Percentiles rank a stretch among this genome's conserved stretches.
phyloP scores from a whole-genome alignment of 1,140 invertebrate species.

The Homarus americanus region DNA sequence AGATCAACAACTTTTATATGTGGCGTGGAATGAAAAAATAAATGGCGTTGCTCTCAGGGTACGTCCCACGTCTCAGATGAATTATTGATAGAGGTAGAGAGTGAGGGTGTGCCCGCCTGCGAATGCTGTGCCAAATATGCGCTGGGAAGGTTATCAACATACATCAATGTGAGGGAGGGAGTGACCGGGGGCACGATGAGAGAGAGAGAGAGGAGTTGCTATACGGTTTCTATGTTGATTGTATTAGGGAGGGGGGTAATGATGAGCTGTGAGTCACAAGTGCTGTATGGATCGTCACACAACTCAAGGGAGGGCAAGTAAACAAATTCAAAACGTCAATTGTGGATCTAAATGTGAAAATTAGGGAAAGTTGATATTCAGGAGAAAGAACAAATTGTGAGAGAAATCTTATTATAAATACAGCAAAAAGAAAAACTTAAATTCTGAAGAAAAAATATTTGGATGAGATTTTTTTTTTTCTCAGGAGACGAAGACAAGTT shows the following conservation, averaged over 20 bases:
- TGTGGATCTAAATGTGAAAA: constrained; percentile 3
- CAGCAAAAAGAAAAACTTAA: no score
- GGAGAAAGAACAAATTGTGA: neutral
- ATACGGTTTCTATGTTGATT: constrained; percentile 3
- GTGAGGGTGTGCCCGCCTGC: neutral
- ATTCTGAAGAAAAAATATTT: neutral
- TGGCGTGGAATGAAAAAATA: constrained; percentile 58
- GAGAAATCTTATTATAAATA: neutral
- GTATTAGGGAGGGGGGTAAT: constrained; percentile 2
- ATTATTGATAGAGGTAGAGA: constrained; percentile 49
- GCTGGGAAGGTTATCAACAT: constrained; percentile 50
- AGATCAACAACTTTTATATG: constrained; percentile 69
- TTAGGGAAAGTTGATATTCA: constrained; percentile 19
- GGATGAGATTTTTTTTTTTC: neutral
- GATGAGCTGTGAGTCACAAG: neutral
- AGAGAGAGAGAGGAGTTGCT: neutral
- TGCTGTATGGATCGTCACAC: neutral
- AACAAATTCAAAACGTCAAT: constrained; percentile 1
- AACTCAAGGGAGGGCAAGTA: neutral
- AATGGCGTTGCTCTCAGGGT: constrained; percentile 26
- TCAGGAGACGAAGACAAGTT: neutral
- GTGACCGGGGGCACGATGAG: no score
- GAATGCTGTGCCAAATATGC: constrained; percentile 51
- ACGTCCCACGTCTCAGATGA: constrained; percentile 34
- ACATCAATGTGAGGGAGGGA: constrained; percentile 6